Base-by-base conservation (phyloP, 2,797 vertebrate genomes). In the Sebastes minor region DNA sequence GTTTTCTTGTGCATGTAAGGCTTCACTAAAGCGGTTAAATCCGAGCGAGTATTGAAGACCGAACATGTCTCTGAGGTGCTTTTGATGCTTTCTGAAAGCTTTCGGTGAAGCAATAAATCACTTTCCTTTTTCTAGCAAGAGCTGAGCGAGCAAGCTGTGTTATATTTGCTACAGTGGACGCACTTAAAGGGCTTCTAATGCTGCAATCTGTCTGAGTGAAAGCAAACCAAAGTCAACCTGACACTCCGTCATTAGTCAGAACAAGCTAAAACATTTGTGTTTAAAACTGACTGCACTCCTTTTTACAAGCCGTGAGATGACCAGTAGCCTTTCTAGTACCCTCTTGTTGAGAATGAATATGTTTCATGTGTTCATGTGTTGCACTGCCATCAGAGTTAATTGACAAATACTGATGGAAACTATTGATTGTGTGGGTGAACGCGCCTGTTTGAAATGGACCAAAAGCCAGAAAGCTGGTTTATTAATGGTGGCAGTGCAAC, bases 181-280 rank as follows among this genome's bases (percentile, higher is more conserved):
- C 38, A 60, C 16, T 12, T 53, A 10, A 38, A 81, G 12, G 10
- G 59, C 14, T 6, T 78, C 14, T 35, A 11, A 53, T n/a, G 27
- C 38, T 52, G 0, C 12, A 28, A 13, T 16, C 35, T 56, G 38
- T 68, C 27, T 61, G 38, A 3, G 63, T 64, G 80, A 75, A 86
- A 87, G 52, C 12, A 35, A 83, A 90, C 71, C 28, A 2, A 62
- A 56, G 52, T 33, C 25, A 71, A 62, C 23, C 42, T 76, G 64
- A 89, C 84, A 92, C 90, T 90, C 85, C 76, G 53, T 80, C 68
- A 68, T 82, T 74, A 86, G 73, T 76, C 32, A 7, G 12, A 76
- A 56, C 32, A 70, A 33, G 4, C 38, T 70, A 81, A 77, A 70
- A 62, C 23, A 1, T 55, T 2, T 20, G 9, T 80, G n/a, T 77